Evolutionary conservation across 1,140 invertebrate species (phyloP).

Genomic region (Vanessa tameamea): DNA sequence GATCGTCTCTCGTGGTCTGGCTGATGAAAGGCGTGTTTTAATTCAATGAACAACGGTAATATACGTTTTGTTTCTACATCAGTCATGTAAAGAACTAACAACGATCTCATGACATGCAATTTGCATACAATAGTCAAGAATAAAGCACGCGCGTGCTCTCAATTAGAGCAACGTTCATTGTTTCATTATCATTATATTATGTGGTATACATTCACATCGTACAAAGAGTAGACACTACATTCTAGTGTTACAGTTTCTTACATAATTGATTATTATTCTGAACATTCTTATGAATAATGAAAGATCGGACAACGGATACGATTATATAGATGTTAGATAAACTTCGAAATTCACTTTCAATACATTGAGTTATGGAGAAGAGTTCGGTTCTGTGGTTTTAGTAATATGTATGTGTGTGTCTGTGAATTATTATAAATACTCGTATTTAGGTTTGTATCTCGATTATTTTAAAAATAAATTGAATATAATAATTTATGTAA

Average conservation of each 20-base stretch:
- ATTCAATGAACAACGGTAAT: slow-evolving; percentile 1
- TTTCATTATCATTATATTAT: slow-evolving; percentile 55
- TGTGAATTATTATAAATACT: too few species aligned
- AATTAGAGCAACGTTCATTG: slow-evolving; percentile 69
- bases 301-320: neutral
- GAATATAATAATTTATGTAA: too few species aligned
- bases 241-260: slow-evolving; percentile 30
- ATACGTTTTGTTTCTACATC: slow-evolving; percentile 19
- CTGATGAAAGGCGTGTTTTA: neutral
- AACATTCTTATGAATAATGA: neutral
- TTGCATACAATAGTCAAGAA: slow-evolving; percentile 66
- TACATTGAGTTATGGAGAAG: too few species aligned
- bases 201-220: slow-evolving; percentile 28
- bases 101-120: slow-evolving; percentile 31
- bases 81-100: slow-evolving; percentile 30
- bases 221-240: slow-evolving; percentile 23
- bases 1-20: neutral
- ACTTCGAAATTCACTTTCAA: too few species aligned
- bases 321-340: too few species aligned
- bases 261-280: slow-evolving; percentile 9
- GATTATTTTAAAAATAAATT: too few species aligned
- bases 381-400: too few species aligned
- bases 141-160: slow-evolving; percentile 66
- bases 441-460: too few species aligned
- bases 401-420: too few species aligned